These are phyloP conservation scores for Heteromormyrus szaboi DNA, from an alignment of 2,797 vertebrate species.

Conservation along the genomic window DNA sequence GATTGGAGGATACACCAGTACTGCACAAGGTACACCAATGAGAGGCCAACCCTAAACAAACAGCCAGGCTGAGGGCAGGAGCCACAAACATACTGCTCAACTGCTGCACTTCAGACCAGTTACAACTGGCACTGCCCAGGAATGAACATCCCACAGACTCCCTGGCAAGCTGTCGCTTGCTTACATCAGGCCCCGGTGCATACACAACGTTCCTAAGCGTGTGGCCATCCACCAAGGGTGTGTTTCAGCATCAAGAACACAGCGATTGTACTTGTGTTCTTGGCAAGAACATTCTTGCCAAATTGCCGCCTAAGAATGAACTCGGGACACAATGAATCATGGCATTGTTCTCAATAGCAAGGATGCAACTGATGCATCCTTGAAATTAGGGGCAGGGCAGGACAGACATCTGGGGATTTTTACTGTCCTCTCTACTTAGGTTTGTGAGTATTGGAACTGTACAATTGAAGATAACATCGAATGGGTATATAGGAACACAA, in stretches of 20 bases:
- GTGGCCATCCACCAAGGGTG: not conserved
- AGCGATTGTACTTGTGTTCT: not conserved
- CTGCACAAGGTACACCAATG: not conserved
- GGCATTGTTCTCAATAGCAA: not conserved
- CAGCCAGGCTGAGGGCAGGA: not conserved
- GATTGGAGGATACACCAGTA: not conserved
- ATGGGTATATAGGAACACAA: not conserved
- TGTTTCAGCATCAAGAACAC: not conserved
- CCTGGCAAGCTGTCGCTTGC: not conserved
- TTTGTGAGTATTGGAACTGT: not conserved
- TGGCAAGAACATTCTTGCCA: not conserved
- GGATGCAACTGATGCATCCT: not conserved
- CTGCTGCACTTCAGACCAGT: not conserved
- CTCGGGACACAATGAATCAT: not conserved
- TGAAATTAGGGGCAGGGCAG: not conserved
- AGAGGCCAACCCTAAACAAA: not conserved
- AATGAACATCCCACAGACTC: not conserved
- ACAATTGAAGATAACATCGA: not conserved
- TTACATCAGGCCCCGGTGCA: not conserved
- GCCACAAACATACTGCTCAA: not conserved
- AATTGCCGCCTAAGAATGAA: not conserved
- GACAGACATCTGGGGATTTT: not conserved
- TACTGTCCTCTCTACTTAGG: not conserved
- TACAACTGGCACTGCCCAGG: not conserved
- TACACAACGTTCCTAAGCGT: not conserved